Base-by-base conservation (phyloP, 2,888 invertebrate species). In the Punctoribates punctum region DNA sequence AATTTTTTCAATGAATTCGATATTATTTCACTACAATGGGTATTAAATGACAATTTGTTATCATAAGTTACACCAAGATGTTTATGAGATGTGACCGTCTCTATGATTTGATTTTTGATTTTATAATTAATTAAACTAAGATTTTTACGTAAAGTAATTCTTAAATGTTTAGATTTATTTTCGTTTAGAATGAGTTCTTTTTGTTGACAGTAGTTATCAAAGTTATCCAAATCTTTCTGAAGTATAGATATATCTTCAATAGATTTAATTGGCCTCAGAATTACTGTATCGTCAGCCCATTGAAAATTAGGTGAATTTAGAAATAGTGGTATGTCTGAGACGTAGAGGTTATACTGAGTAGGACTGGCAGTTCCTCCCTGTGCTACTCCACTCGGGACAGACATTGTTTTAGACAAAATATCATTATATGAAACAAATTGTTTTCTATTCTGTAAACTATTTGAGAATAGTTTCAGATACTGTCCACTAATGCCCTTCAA, bases 221-320 rank as follows among this genome's bases (percentile, higher is more conserved):
- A 54, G 5, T 6, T 11, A 54, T 54, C 17, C 54, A 54, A 54
- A 20, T 54, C 54, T n/a, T 11, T 11, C 17, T 54, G 54, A n/a
- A 54, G 20, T 54, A 54, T 11, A 20, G 8, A 11, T 54, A 54
- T n/a, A 20, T 54, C 20, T 11, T 54, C 6, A 11, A 6, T 6
- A 54, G 17, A n/a, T 17, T 17, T 54, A 17, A 54, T 20, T n/a
- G 17, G 5, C 8, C 5, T 11, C 5, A 54, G 17, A 54, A 54
- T 54, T 54, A 54, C 54, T 54, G 20, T 54, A 17, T 54, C 54
- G 20, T 54, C 54, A 20, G 20, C 54, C 54, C 54, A 54, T 54
- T 54, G 54, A 54, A 54, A 54, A 17, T 54, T 54, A 17, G 8
- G 17, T 5, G 9, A 54, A 11, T 54, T 54, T 20, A 54, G 17